These are phyloP conservation scores for Heliconius ethilla DNA, from an alignment of 2,888 invertebrate genomes.

Conservation along the genomic window DNA sequence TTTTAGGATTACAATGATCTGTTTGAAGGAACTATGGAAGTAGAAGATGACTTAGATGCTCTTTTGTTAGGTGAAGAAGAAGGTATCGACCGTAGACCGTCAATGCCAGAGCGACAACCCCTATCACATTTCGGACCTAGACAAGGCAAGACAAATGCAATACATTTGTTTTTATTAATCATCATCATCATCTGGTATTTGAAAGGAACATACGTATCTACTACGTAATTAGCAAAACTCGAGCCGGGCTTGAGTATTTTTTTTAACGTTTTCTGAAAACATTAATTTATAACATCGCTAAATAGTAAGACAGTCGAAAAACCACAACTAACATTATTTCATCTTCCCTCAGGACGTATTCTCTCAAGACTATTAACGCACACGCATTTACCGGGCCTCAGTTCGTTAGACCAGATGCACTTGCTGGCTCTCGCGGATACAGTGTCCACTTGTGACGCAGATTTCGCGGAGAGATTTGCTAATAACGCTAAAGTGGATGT, in stretches of 20 bases:
- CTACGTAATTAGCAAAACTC: no score
- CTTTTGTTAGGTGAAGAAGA: constrained; percentile 89
- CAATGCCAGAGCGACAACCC: constrained; percentile 87
- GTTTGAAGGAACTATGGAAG: constrained; percentile 90
- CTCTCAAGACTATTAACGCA: constrained; percentile 96
- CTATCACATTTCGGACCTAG: constrained; percentile 93
- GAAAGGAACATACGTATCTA: no score
- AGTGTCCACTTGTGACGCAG: constrained; percentile 95
- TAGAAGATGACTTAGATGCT: constrained; percentile 91
- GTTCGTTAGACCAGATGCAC: constrained; percentile 99
- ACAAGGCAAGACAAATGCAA: constrained; percentile 80
- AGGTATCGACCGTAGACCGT: constrained; percentile 84
- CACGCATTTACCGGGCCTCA: constrained; percentile 95
- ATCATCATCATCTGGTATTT: no score
- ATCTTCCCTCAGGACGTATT: constrained; percentile 82
- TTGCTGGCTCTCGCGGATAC: constrained; percentile 99
- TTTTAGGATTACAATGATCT: constrained; percentile 92
- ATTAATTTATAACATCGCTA: background rate
- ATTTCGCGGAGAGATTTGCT: constrained; percentile 90
- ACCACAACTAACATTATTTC: background rate
- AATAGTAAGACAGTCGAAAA: background rate
- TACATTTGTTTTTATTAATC: no score
- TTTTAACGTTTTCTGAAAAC: background rate
- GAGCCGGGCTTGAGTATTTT: background rate
- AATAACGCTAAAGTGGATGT: constrained; percentile 69